Evolutionary conservation across 2,888 invertebrate species (phyloP), one percentile per base, ranked within the genome.

Genomic region (Apoda limacodes): DNA sequence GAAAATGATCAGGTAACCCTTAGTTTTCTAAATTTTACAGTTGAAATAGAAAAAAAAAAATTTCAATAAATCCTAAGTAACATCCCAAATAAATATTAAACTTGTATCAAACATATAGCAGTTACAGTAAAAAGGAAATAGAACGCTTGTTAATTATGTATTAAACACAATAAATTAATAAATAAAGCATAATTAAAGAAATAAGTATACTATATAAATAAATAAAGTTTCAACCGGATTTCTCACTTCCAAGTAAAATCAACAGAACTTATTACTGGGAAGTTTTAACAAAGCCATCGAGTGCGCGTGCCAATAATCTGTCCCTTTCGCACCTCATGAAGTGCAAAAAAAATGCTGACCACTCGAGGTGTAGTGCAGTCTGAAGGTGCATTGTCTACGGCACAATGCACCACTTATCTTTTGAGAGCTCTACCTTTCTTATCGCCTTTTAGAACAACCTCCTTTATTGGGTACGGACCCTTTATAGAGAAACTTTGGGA

Each of bases 241-340:
- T 68, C 56, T 58, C 66, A 61, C 61, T 71, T 71, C 69, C 61
- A 53, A 55, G 67, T 64, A 62, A 52, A 61, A 61, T 66, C 64
- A 72, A 68, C 59, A 59, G 55, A 48, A 48, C 48, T 42, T 58
- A 55, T 55, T 56, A 61, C 55, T 50, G 50, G 53, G 55, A 55
- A 52, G 58, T 43, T 35, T 27, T 25, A 21, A 20, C 19, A 29
- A 28, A 28, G 32, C 28, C 21, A 28, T 43, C 28, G 44, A 60
- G 64, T 68, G 55, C 75, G 68, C 75, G 76, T 75, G 75, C 74
- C 69, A 56, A 52, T 47, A 38, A 40, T 42, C 35, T 34, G 37
- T 45, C 40, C 40, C 35, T 39, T 40, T 43, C 32, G 24, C 35
- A 40, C 39, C 40, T 39, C 28, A 37, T 52, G 41, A 48, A 47